A percentile compares a stretch with the other conserved stretches of the same genome.
Evolutionary conservation across 2,113 vertebrate species (phyloP).

Genomic region (Meriones unguiculatus): DNA sequence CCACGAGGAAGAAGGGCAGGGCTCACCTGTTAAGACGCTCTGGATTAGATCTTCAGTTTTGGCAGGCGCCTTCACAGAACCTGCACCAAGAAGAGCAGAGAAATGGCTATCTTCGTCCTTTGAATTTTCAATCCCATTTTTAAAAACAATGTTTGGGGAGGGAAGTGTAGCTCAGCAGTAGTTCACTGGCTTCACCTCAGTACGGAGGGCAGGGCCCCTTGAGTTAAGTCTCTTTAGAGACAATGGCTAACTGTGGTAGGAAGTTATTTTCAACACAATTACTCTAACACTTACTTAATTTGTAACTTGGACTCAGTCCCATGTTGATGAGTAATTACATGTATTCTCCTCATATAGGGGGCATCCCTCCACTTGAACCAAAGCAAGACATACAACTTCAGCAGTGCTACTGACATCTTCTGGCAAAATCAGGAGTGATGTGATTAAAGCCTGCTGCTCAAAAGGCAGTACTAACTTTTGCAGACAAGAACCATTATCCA

Average conservation of each 20-base stretch:
- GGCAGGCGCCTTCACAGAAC: constrained; percentile 92
- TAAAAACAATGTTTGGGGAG: neutral
- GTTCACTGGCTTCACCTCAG: neutral
- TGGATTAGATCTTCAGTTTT: constrained; percentile 97
- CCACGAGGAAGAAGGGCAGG: accelerated
- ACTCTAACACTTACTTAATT: neutral
- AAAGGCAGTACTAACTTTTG: neutral
- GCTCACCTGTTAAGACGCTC: constrained; percentile 95
- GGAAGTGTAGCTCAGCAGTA: neutral
- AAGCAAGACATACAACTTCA: constrained; percentile 31
- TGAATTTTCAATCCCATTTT: neutral
- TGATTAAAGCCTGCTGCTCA: neutral
- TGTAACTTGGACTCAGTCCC: neutral
- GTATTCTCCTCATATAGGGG: neutral
- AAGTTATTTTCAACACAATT: neutral
- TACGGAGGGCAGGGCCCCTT: neutral
- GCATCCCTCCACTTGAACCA: neutral
- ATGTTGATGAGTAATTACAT: neutral
- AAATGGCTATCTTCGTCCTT: neutral
- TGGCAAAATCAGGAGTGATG: constrained; percentile 54
- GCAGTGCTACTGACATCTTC: constrained; percentile 40
- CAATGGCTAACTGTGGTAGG: neutral
- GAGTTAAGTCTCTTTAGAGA: neutral
- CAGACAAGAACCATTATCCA: neutral
- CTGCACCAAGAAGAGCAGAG: constrained; percentile 83